These are phyloP conservation scores for Notoglanidium macrostoma DNA, from an alignment of 2,797 vertebrate species.

Conservation along the genomic window DNA sequence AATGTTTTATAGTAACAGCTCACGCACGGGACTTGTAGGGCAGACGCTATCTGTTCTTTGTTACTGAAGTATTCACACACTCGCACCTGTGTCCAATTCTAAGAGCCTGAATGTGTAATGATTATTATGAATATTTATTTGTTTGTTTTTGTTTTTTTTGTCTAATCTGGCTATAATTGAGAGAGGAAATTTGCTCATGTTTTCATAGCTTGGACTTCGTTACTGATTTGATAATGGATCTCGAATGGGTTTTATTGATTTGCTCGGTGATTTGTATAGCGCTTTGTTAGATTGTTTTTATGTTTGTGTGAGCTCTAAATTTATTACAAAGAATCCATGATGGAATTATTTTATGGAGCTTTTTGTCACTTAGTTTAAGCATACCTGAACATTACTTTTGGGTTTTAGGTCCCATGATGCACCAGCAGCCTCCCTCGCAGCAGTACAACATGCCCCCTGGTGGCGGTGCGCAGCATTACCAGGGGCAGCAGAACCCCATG, in stretches of 20 bases:
- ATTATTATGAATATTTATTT: not conserved
- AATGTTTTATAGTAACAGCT: too few species aligned
- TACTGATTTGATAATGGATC: not conserved
- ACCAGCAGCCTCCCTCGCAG: conserved; percentile 94
- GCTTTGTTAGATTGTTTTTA: not conserved
- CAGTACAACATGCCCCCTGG: conserved; percentile 96
- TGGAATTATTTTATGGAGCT: not conserved
- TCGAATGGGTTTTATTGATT: not conserved
- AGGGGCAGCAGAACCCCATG: conserved; percentile 96
- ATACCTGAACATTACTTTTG: not conserved
- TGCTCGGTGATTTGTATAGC: not conserved
- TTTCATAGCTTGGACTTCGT: not conserved
- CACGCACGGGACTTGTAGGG: not conserved
- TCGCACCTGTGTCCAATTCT: not conserved
- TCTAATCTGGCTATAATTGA: not conserved
- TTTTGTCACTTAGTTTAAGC: too few species aligned
- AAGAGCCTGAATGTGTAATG: not conserved
- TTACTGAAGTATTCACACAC: not conserved
- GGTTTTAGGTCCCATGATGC: conserved; percentile 92
- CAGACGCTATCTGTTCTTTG: not conserved
- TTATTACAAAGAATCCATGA: not conserved
- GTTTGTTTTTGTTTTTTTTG: not conserved
- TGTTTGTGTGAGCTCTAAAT: not conserved
- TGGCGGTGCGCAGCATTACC: conserved; percentile 92
- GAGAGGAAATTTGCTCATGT: not conserved